phyloP scores from a whole-genome alignment of 1,140 invertebrate species.

The Mylabris phalerata region DNA sequence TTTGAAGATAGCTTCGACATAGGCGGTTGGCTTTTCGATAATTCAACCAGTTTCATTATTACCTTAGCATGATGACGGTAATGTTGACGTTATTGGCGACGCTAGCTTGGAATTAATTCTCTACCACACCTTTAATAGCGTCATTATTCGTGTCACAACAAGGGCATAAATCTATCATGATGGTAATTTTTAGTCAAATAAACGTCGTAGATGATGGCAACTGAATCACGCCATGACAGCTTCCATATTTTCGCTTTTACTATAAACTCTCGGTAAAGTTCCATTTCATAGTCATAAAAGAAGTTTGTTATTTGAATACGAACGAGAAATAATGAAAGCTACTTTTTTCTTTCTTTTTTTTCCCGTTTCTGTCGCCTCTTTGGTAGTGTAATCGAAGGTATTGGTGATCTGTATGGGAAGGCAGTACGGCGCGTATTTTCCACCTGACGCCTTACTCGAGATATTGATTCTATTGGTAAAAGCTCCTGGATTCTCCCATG shows the following conservation, averaged over 20 bases:
- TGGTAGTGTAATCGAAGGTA: constrained; percentile 20
- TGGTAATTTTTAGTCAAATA: constrained; percentile 21
- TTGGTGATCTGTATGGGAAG: constrained; percentile 31
- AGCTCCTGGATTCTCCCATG: neutral
- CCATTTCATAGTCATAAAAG: constrained; percentile 30
- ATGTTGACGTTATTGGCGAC: too few relatives aligned
- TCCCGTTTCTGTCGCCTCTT: too few relatives aligned
- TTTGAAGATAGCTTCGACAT: neutral
- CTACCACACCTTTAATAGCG: constrained; percentile 9
- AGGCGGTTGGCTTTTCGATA: too few relatives aligned
- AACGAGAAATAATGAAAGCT: constrained; percentile 35
- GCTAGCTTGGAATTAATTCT: neutral
- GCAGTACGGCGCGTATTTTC: constrained; percentile 27
- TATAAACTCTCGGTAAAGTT: constrained; percentile 20
- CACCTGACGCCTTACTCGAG: constrained; percentile 23
- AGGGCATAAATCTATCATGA: constrained; percentile 15
- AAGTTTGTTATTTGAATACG: constrained; percentile 36
- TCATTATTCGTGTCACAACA: constrained; percentile 19
- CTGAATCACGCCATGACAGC: constrained; percentile 19
- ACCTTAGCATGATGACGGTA: too few relatives aligned
- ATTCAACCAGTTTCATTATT: too few relatives aligned
- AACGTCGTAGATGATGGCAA: constrained; percentile 20
- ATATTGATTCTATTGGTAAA: constrained; percentile 22
- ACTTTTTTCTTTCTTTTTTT: constrained; percentile 1
- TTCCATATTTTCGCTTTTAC: constrained; percentile 19